Conservation (phyloP, 2,797 vertebrate species). For the Falco biarmicus region DNA sequence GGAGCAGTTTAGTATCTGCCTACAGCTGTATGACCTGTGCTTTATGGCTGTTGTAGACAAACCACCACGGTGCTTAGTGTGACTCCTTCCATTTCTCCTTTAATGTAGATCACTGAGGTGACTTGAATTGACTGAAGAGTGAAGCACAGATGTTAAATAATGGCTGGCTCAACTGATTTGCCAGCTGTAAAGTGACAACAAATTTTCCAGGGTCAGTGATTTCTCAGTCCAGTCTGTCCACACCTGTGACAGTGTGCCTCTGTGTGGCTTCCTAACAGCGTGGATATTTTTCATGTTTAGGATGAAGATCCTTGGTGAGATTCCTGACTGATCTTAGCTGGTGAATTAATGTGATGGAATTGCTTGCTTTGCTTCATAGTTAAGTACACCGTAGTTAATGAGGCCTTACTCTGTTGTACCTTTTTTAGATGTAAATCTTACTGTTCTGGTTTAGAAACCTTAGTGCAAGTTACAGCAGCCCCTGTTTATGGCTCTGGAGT, state of each 20-base stretch:
- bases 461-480: neutral
- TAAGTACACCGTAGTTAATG: neutral
- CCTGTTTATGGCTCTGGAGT: neutral
- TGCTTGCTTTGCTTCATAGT: neutral
- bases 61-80: rapidly evolving
- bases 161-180: neutral
- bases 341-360: neutral
- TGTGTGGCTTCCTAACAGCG: neutral
- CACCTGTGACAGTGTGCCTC: neutral
- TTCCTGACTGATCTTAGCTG: neutral
- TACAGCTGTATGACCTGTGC: neutral
- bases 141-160: neutral
- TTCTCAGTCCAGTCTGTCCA: neutral
- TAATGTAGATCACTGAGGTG: neutral
- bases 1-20: neutral
- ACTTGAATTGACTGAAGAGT: neutral
- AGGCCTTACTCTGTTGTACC: neutral
- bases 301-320: neutral
- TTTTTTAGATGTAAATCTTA: neutral
- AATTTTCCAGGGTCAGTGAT: neutral
- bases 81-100: neutral
- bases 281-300: neutral
- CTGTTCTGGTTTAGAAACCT: neutral
- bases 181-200: neutral
- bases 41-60: neutral